Evolutionary conservation across 2,888 invertebrate genomes (phyloP), one percentile per base, ranked within the genome.

Genomic region (Leucozona laternaria): DNA sequence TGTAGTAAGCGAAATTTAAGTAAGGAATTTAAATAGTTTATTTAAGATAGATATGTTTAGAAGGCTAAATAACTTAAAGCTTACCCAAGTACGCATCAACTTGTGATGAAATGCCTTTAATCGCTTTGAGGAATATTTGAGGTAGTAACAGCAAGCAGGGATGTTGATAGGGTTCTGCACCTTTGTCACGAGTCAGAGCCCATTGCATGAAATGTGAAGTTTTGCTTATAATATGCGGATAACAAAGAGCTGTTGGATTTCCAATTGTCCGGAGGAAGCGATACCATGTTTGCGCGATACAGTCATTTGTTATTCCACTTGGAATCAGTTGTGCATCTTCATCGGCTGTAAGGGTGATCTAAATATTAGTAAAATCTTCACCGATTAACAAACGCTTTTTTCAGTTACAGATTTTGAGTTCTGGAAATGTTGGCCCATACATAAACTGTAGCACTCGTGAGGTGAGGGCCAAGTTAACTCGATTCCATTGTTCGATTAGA

Each of bases 221-320:
- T 90, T 95, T 95, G 89, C 95, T 95, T 88, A 95, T 96, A 87
- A 97, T 94, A 89, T 97, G 96, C 0, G 98, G 97, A 48, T 97
- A 95, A 89, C 97, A 97, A 83, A 99, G 94, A 89, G 98, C 97
- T 0, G 97, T 98, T 0, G 99, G 99, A 93, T 98, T 98, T 37
- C 98, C 98, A 86, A 99, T 96, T 48, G 97, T 97, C 90, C 98
- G 97, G 82, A 99, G 93, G 90, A 99, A 96, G 82, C 99, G 95
- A 93, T 98, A 99, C 99, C 99, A 99, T 90, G 97, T 96, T 93
- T 99, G 99, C 79, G 97, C 96, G 48, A 98, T 95, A 83, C 97
- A 97, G 91, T 98, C 97, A 83, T 97, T 95, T 55, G 95, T 95
- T 97, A 98, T 98, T 68, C 96, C 96, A 0, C 94, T 91, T 2